These are phyloP conservation scores for Lagopus muta DNA, from an alignment of 2,113 vertebrate species.

Conservation along the genomic window DNA sequence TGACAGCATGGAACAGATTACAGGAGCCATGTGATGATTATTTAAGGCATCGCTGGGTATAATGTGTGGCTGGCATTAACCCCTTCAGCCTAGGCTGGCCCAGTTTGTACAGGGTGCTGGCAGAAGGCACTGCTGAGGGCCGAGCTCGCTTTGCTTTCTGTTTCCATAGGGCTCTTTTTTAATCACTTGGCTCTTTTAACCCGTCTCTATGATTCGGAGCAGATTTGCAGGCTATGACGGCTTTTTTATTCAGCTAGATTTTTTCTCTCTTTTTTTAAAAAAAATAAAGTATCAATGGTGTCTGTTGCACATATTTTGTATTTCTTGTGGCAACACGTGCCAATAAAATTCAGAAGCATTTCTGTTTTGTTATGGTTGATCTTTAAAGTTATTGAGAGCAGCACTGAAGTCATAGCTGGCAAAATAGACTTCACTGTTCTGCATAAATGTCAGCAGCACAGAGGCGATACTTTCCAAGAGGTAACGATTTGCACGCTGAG, in stretches of 20 bases:
- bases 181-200: background rate
- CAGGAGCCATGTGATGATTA: constrained; percentile 91
- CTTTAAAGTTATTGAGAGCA: constrained; percentile 77
- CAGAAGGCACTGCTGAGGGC: background rate
- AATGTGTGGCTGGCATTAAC: constrained; percentile 78
- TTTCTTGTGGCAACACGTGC: constrained; percentile 63
- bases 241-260: background rate
- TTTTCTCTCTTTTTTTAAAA: accelerated
- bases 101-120: background rate
- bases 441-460: constrained; percentile 77
- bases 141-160: background rate
- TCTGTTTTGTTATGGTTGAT: constrained; percentile 75
- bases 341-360: constrained; percentile 68
- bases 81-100: constrained; percentile 55
- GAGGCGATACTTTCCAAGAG: constrained; percentile 21
- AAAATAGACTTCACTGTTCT: constrained; percentile 64
- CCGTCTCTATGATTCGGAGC: background rate
- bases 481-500: background rate
- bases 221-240: background rate
- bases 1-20: constrained; percentile 96
- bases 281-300: constrained; percentile 26
- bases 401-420: constrained; percentile 60
- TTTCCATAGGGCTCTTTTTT: constrained; percentile 31
- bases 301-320: constrained; percentile 55
- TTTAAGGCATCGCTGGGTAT: constrained; percentile 82